Evolutionary conservation across 2,888 invertebrate genomes (phyloP).

Genomic region (Sipha maydis): DNA sequence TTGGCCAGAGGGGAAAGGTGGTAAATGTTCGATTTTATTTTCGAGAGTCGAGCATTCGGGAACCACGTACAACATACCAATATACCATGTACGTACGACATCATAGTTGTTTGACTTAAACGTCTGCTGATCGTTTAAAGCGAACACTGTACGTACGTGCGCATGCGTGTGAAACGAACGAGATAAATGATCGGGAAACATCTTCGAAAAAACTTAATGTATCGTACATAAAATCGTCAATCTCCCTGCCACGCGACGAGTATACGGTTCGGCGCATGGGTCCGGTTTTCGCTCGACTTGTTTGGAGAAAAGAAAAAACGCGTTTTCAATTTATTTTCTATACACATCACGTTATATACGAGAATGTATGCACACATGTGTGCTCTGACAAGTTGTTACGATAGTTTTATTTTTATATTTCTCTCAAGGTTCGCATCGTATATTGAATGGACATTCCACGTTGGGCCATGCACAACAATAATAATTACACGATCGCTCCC

Average conservation of each 20-base stretch:
- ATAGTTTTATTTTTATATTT: not conserved
- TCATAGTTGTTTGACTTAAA: not conserved
- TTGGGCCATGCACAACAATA: not conserved
- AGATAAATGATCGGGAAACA: not conserved
- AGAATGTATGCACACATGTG: not conserved
- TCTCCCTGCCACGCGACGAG: too few species aligned
- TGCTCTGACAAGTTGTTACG: constrained; percentile 6
- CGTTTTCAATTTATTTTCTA: not conserved
- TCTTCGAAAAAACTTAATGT: not conserved
- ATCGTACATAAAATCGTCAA: not conserved
- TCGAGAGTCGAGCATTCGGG: not conserved
- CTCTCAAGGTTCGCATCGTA: not conserved
- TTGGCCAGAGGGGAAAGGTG: not conserved
- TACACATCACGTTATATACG: not conserved
- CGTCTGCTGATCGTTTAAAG: not conserved
- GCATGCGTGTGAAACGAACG: not conserved
- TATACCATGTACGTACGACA: not conserved
- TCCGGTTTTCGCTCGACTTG: not conserved
- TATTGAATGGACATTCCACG: constrained; percentile 1
- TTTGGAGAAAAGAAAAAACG: not conserved
- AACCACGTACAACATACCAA: too few species aligned
- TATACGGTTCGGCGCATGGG: not conserved
- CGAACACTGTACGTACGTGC: not conserved
- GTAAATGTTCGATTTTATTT: not conserved
- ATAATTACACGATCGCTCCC: not conserved